Evolutionary conservation across 2,888 invertebrate genomes (phyloP), one percentile per base, ranked within the genome.

Genomic region (Microdon myrmicae): DNA sequence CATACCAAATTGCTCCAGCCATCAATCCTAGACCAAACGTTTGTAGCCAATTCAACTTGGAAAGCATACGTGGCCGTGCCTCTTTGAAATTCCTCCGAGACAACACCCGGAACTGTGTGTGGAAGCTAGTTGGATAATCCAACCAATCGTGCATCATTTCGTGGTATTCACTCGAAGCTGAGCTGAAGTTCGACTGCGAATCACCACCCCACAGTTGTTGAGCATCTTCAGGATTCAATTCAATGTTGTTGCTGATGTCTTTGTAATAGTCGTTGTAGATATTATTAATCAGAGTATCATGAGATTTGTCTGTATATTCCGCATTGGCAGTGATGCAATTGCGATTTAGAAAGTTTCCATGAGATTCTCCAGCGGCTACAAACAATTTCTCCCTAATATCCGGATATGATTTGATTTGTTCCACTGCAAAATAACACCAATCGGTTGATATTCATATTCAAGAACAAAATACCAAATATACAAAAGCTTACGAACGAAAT

Each of bases 1-100:
- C 87, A 73, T 89, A 89, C 91, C 91, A 92, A 38, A 91, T 82
- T 17, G 90, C 82, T 7, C 91, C 90, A 1, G 89, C 87, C 79
- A 90, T 82, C 60, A 89, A 72, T 2, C 88, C 89, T 68, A 90
- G 75, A 6, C 87, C 86, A 66, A 89, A 82, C 2, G 89, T 90
- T 79, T 91, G 90, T 51, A 89, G 83, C 86, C 90, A 88, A 77
- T 90, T 89, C 59, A 90, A 78, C 73, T 88, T 88, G 38, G 90
- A 90, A 37, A 90, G 79, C 87, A 91, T 90, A 47, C 88, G 81
- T 4, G 88, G 87, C 70, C 86, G 82, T 19, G 90, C 88, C 78
- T 89, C 89, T 74, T 86, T 85, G 76, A 90, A 90, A 76, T 90
- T 90, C 59, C 91, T 81, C 74, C 87, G 86, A 26, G 88, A 87